A percentile compares a stretch with the other conserved stretches of the same genome.
Conservation (phyloP, 2,888 invertebrate species). For the Hofmannophila pseudospretella region DNA sequence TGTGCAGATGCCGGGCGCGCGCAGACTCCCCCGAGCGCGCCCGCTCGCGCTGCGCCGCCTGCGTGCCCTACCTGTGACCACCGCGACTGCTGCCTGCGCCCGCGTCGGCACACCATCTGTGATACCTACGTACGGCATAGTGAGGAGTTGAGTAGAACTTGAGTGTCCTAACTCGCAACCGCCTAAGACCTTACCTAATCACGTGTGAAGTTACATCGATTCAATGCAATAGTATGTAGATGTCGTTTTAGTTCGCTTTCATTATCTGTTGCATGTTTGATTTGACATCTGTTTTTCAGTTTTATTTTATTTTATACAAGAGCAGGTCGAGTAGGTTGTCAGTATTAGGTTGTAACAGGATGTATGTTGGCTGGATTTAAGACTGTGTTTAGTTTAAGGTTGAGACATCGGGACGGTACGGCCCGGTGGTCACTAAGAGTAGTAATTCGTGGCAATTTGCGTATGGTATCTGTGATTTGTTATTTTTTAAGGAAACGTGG, state of each 20-base stretch:
- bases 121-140: constrained; percentile 57
- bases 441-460: constrained; percentile 47
- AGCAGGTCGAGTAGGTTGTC: constrained; percentile 21
- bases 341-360: constrained; percentile 52
- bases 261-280: constrained; percentile 53
- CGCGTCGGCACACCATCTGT: constrained; percentile 54
- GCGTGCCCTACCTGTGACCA: constrained; percentile 69
- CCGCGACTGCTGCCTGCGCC: constrained; percentile 25
- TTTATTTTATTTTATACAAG: constrained; percentile 18
- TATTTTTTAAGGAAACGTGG: constrained; percentile 47
- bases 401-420: constrained; percentile 6
- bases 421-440: constrained; percentile 7
- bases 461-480: constrained; percentile 72
- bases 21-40: constrained; percentile 62
- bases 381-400: constrained; percentile 68
- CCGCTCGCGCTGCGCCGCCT: constrained; percentile 61
- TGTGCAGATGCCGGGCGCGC: constrained; percentile 71
- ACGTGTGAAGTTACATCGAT: constrained; percentile 28
- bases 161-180: constrained; percentile 52
- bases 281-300: constrained; percentile 21
- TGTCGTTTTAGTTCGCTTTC: constrained; percentile 37
- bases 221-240: constrained; percentile 36
- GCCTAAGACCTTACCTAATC: constrained; percentile 35
- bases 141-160: constrained; percentile 58
- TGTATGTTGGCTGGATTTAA: constrained; percentile 57